These are phyloP conservation scores for Cairina moschata DNA, from an alignment of 2,113 vertebrate genomes.

Conservation along the genomic window DNA sequence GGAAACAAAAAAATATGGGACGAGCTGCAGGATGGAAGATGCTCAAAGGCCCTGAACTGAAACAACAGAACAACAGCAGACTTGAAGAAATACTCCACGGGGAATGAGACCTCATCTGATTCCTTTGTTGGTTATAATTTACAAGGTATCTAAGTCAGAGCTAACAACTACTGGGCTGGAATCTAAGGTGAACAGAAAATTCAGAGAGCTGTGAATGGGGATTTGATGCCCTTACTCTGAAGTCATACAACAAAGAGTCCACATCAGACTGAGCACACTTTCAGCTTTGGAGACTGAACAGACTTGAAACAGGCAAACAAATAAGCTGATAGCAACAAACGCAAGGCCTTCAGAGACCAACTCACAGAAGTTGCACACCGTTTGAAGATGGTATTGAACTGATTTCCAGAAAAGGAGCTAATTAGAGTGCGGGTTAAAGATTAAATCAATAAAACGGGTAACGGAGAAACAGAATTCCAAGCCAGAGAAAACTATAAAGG, in stretches of 20 bases:
- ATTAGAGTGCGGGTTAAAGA: conserved; percentile 6
- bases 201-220: neutral
- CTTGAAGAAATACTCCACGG: neutral
- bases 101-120: neutral
- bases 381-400: conserved; percentile 37
- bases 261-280: neutral
- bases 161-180: neutral
- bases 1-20: neutral
- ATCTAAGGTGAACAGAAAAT: conserved; percentile 1
- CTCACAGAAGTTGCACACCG: neutral
- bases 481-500: neutral
- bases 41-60: neutral
- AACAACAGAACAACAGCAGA: neutral
- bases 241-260: neutral
- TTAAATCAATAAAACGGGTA: neutral
- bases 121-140: neutral
- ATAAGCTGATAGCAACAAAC: neutral
- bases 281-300: neutral
- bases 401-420: neutral
- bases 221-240: neutral
- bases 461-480: neutral
- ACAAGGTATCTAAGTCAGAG: neutral
- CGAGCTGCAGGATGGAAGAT: neutral
- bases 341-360: neutral
- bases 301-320: conserved; percentile 27